Evolutionary conservation across 1,140 invertebrate species (phyloP).

Genomic region (Meloidogyne exigua): DNA sequence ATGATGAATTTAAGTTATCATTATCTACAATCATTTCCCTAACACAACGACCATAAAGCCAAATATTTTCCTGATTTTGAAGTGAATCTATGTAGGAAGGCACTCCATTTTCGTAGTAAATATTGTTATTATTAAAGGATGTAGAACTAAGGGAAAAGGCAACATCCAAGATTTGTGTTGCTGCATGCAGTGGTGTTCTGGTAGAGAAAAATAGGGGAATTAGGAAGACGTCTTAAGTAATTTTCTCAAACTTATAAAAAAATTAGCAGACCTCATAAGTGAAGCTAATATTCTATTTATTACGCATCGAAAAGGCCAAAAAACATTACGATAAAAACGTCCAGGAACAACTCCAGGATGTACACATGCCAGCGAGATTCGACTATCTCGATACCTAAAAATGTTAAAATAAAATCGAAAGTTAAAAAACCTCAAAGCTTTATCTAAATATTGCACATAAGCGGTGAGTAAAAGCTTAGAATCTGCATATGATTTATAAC

Average conservation of each 20-base stretch:
- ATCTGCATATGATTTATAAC: slow-evolving; percentile 34
- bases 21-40: slow-evolving; percentile 26
- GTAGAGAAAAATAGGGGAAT: neutral
- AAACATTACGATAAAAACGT: slow-evolving; percentile 27
- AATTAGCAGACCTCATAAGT: slow-evolving; percentile 24
- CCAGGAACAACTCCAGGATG: slow-evolving; percentile 38
- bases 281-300: slow-evolving; percentile 21
- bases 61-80: slow-evolving; percentile 8
- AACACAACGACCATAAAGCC: slow-evolving; percentile 18
- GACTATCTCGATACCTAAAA: slow-evolving; percentile 17
- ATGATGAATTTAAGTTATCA: neutral
- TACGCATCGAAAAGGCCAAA: slow-evolving; percentile 24
- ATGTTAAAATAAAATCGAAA: neutral
- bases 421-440: slow-evolving; percentile 11
- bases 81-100: neutral
- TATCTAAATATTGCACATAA: slow-evolving; percentile 25
- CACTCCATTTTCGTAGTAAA: slow-evolving; percentile 20
- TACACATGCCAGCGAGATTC: slow-evolving; percentile 25
- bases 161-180: slow-evolving; percentile 20
- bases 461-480: slow-evolving; percentile 28
- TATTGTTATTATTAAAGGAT: neutral
- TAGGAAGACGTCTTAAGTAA: neutral
- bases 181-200: slow-evolving; percentile 17
- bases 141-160: slow-evolving; percentile 5
- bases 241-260: neutral